Conservation (phyloP, 2,113 vertebrate genomes). For the cattle (Bos taurus) region ARS-UCD2.0 NC_037337.1:17328001-17328500, state of each 20-base stretch:
- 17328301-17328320: not conserved
- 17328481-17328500: not conserved
- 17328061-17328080: not conserved
- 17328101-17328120: accelerated
- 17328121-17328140: too few relatives aligned
- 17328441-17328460: accelerated
- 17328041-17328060: not conserved
- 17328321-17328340: not conserved
- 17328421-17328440: not conserved
- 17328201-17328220: not conserved
- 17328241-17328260: not conserved
- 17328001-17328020: not conserved
- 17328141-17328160: not conserved
- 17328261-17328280: not conserved
- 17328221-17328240: not conserved
- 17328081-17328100: not conserved
- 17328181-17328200: too few relatives aligned
- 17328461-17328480: not conserved
- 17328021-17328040: not conserved
- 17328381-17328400: not conserved
- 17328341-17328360: not conserved
- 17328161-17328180: not conserved
- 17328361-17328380: not conserved
- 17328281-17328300: not conserved
- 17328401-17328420: not conserved